A percentile compares a stretch with the other conserved stretches of the same genome.
These are phyloP conservation scores for Pocillopora grandis DNA, from an alignment of 92 coral and sea anemone genomes.

Conservation along the genomic window DNA sequence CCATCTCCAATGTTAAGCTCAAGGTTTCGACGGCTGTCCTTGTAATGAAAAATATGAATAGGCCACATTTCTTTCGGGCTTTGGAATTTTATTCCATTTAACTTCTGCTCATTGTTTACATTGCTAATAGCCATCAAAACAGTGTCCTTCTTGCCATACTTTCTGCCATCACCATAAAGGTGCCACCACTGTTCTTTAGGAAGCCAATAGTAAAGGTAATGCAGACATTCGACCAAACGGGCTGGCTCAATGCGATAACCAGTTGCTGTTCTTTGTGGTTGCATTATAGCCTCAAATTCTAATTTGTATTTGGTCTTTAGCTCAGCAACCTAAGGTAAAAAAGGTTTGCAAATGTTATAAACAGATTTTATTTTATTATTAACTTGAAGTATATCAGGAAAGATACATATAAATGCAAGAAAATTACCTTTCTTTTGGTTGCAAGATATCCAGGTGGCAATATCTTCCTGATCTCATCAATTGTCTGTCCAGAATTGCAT, in stretches of 20 bases:
- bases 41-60: constrained; percentile 5
- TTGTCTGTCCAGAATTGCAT: no score
- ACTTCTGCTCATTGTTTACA: constrained; percentile 24
- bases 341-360: background rate
- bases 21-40: constrained; percentile 12
- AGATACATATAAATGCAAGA: background rate
- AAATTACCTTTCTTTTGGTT: no score
- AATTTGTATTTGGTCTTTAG: background rate
- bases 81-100: constrained; percentile 7
- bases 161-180: constrained; percentile 31
- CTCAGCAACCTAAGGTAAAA: background rate
- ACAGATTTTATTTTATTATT: background rate
- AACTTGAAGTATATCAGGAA: background rate
- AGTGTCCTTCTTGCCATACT: constrained; percentile 25
- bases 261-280: constrained; percentile 5
- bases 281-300: constrained; percentile 20
- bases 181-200: constrained; percentile 24
- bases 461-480: no score
- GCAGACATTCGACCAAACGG: constrained; percentile 13
- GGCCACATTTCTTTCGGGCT: constrained; percentile 35
- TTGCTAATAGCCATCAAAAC: constrained; percentile 26
- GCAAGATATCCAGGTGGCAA: no score
- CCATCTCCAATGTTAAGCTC: constrained; percentile 34
- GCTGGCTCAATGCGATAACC: constrained; percentile 1
- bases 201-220: constrained; percentile 15